Evolutionary conservation across 2,113 vertebrate genomes (phyloP), one percentile per base, ranked within the genome.

Genomic region (Amazona guildingii): DNA sequence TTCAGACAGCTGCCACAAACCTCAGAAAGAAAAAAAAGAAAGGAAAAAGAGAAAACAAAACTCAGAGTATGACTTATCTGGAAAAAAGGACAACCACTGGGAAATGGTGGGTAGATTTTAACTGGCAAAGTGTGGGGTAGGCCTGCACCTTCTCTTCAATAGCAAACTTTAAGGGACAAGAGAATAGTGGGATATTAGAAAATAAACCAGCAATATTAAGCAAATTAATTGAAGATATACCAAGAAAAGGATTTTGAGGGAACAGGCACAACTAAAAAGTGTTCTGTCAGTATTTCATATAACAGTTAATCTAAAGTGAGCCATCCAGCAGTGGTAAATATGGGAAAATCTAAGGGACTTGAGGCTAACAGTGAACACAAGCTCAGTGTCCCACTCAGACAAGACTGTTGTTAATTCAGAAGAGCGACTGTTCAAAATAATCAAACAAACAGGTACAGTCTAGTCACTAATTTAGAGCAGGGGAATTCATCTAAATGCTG

Each of bases 381-480:
- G 59, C 54, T 79, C 29, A 8, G 18, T 29, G 75, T 49, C 51
- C 44, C 33, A 27, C 2, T 20, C 55, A 75, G 43, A 95, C 21
- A 63, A 61, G 24, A 25, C 51, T 74, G 51, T 67, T 67, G 49
- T 52, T 77, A 37, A 37, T 81, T 95, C 35, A 64, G 81, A 73
- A 49, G 27, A 68, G 31, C 9, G n/a, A 93, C 18, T 90, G 93
- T 94, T 52, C 57, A 86, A 92, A 97, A 82, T 62, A 81, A 72
- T 75, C 64, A 69, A 86, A 75, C 1, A 24, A 21, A 80, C 49
- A 82, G 55, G 54, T 46, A 92, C 63, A 77, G 78, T 48, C 86
- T 77, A 86, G 39, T 87, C 64, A 95, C 74, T 80, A 73, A 88
- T 76, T 89, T 67, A 85, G 64, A 85, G 54, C 15, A 57, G 39